Evolutionary conservation across 1,140 invertebrate species (phyloP), one percentile per base, ranked within the genome.

Genomic region (Catajapyx aquilonaris): DNA sequence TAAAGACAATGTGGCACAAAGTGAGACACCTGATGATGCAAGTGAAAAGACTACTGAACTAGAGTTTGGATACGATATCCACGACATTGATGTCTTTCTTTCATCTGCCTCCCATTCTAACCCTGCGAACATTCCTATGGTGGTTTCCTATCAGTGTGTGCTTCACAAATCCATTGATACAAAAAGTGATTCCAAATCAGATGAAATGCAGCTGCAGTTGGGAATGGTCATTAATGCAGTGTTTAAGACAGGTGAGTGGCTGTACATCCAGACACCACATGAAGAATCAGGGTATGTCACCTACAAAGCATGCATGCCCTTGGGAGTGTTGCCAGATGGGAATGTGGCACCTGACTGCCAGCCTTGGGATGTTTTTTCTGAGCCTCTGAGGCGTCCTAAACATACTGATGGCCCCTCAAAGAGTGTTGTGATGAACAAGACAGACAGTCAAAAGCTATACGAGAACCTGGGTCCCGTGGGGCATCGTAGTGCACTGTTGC

Each of bases 201-300:
- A 32, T 15, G 40, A 44, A 10, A 30, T 46, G 1, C 41, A 35
- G 0, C 50, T 84, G 35, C 76, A 78, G 0, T 55, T 83, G 33
- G 79, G 80, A 5, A 81, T 79, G 51, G 76, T 84, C 2, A 76
- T 84, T 0, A 84, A 83, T 50, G 79, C 77, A 0, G 70, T 83
- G 4, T 84, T 81, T 52, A 80, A 80, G 54, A 81, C 77, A 45
- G 70, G 76, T 43, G 67, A 69, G 43, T 84, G 80, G 80, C 51
- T 84, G 2, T 83, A 81, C 46, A 76, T 77, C 1, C 77, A 81
- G 51, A 83, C 79, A 1, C 69, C 79, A 39, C 77, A 83, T 51
- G 77, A 77, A 0, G 80, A 81, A 41, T 72, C 81, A 15, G 64
- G 71, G 23, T 81, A 80, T 42, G 47, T 59, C 5, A 44, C 47